These are phyloP conservation scores for Elephas maximus DNA, from an alignment of 2,113 vertebrate genomes.

Conservation along the genomic window DNA sequence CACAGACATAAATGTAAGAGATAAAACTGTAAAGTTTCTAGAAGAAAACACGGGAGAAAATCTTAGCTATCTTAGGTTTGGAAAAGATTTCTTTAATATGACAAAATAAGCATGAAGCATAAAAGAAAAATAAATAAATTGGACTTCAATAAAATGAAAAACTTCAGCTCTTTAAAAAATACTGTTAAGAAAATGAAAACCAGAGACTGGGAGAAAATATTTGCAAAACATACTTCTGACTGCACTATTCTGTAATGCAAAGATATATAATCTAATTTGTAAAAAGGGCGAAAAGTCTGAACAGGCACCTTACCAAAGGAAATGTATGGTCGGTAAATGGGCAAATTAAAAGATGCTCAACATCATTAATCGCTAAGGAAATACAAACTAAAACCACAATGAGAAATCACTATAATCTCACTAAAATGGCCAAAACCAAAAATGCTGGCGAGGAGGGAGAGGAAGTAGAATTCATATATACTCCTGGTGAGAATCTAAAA, in stretches of 20 bases:
- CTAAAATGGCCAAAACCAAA: background rate
- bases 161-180: background rate
- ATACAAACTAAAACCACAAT: constrained; percentile 18
- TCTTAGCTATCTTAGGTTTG: background rate
- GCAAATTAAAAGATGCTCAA: constrained; percentile 10
- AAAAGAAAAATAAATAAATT: constrained; percentile 2
- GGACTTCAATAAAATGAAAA: background rate
- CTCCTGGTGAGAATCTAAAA: background rate
- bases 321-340: background rate
- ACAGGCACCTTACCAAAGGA: background rate
- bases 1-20: background rate
- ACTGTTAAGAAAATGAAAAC: background rate
- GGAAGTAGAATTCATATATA: background rate
- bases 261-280: background rate
- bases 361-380: background rate
- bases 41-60: background rate
- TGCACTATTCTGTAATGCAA: background rate
- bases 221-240: background rate
- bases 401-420: background rate
- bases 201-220: background rate
- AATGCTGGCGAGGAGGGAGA: background rate
- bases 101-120: constrained; percentile 19
- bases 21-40: background rate
- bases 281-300: background rate
- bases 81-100: constrained; percentile 4